phyloP scores from a whole-genome alignment of 2,888 invertebrate genomes.

The Leucania comma region DNA sequence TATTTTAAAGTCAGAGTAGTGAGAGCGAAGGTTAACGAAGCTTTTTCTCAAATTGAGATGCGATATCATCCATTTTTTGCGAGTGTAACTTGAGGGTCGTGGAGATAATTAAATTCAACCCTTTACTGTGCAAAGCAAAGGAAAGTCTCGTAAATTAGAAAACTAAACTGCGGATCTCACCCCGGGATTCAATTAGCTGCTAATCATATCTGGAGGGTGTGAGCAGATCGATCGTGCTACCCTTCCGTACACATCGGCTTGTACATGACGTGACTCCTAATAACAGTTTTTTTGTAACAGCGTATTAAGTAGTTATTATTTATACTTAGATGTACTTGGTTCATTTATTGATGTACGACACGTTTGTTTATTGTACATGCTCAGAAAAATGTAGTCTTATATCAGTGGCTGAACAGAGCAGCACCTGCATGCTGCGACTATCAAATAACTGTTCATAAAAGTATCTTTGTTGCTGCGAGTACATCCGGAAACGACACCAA shows the following conservation, averaged over 20 bases:
- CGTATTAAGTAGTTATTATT: constrained; percentile 33
- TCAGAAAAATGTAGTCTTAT: constrained; percentile 21
- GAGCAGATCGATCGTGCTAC: constrained; percentile 85
- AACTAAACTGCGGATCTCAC: constrained; percentile 90
- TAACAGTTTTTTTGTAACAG: constrained; percentile 48
- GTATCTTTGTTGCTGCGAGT: constrained; percentile 66
- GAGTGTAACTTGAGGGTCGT: constrained; percentile 78
- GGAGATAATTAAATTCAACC: constrained; percentile 89
- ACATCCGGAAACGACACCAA: constrained; percentile 79
- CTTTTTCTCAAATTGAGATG: constrained; percentile 75
- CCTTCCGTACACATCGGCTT: constrained; percentile 77
- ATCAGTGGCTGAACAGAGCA: constrained; percentile 30
- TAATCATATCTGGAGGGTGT: constrained; percentile 91
- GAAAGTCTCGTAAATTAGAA: constrained; percentile 90
- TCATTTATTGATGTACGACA: background rate
- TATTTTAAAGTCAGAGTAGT: constrained; percentile 69
- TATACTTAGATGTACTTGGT: constrained; percentile 9
- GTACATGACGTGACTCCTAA: constrained; percentile 61
- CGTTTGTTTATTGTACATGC: constrained; percentile 1
- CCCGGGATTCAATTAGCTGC: constrained; percentile 90
- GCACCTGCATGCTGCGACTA: constrained; percentile 53
- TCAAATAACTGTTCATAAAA: constrained; percentile 67
- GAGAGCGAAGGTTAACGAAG: constrained; percentile 69
- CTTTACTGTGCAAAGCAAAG: constrained; percentile 85
- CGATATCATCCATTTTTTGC: constrained; percentile 81